phyloP scores from a whole-genome alignment of 2,888 invertebrate species.

The Drosophila lutescens region DNA sequence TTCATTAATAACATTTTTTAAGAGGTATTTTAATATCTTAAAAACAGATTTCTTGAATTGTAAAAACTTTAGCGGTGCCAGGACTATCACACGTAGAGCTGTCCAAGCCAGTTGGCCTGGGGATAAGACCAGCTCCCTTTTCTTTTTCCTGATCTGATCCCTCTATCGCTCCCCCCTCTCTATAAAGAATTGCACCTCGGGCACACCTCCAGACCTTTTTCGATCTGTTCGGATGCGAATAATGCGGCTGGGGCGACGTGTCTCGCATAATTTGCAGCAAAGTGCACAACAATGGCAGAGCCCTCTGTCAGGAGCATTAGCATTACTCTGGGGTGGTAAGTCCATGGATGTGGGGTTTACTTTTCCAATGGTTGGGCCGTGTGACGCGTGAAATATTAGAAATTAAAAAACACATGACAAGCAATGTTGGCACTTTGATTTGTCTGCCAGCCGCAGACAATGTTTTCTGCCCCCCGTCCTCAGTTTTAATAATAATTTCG shows the following conservation, averaged over 20 bases:
- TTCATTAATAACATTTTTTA: no score
- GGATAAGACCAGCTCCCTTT: constrained; percentile 9
- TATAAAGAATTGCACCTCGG: constrained; percentile 61
- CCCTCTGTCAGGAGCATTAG: constrained; percentile 56
- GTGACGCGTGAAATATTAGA: constrained; percentile 75
- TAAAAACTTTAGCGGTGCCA: constrained; percentile 66
- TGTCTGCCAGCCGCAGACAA: constrained; percentile 71
- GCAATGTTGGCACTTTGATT: constrained; percentile 71
- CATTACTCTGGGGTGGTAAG: constrained; percentile 14
- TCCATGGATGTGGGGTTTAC: neutral
- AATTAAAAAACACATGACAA: constrained; percentile 79
- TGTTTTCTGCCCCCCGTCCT: constrained; percentile 14
- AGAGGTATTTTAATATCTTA: neutral
- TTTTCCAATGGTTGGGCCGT: neutral
- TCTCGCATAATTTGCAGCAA: constrained; percentile 77
- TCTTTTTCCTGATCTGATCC: neutral
- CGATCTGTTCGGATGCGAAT: constrained; percentile 5
- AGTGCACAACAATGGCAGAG: constrained; percentile 71
- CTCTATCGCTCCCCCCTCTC: neutral
- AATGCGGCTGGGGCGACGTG: constrained; percentile 57
- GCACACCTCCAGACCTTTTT: constrained; percentile 63
- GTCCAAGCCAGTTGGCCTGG: constrained; percentile 12
- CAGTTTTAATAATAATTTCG: constrained; percentile 29
- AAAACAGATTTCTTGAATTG: neutral
- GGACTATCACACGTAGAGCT: constrained; percentile 68